Evolutionary conservation across 2,113 vertebrate genomes (phyloP).

Genomic region (Clarias batrachus): DNA sequence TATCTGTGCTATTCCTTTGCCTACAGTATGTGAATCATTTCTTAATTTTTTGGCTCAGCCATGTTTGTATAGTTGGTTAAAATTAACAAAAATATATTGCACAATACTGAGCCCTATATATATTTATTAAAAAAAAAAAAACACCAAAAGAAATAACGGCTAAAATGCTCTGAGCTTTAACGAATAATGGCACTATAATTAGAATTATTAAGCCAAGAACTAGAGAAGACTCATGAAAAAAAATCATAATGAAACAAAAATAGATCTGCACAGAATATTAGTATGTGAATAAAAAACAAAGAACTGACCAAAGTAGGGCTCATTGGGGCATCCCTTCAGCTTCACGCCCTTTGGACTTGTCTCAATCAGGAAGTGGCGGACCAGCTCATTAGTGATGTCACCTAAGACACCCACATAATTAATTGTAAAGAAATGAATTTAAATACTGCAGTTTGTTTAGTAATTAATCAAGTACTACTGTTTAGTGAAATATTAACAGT

Average conservation of each 20-base stretch:
- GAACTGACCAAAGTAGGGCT: conserved; percentile 92
- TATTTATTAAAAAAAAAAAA: too few relatives aligned
- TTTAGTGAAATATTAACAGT: not conserved
- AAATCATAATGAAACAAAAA: not conserved
- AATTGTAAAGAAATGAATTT: not conserved
- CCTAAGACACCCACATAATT: conserved; percentile 14
- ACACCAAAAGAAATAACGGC: too few relatives aligned
- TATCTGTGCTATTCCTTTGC: too few relatives aligned
- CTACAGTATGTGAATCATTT: too few relatives aligned
- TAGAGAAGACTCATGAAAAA: not conserved
- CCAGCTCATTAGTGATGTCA: conserved; percentile 88
- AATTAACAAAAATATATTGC: too few relatives aligned
- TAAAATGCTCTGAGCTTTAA: too few relatives aligned
- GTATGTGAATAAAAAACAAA: not conserved
- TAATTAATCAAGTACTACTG: not conserved
- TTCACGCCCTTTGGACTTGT: conserved; percentile 95
- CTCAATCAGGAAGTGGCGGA: conserved; percentile 97
- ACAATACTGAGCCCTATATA: too few relatives aligned
- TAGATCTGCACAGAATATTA: not conserved
- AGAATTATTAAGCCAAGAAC: not conserved
- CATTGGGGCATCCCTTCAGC: conserved; percentile 96
- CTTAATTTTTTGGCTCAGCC: too few relatives aligned
- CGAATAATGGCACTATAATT: not conserved
- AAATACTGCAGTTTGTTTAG: not conserved
- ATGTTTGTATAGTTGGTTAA: too few relatives aligned